Evolutionary conservation across 2,797 vertebrate species (phyloP).

Genomic region (Halcyon badia): DNA sequence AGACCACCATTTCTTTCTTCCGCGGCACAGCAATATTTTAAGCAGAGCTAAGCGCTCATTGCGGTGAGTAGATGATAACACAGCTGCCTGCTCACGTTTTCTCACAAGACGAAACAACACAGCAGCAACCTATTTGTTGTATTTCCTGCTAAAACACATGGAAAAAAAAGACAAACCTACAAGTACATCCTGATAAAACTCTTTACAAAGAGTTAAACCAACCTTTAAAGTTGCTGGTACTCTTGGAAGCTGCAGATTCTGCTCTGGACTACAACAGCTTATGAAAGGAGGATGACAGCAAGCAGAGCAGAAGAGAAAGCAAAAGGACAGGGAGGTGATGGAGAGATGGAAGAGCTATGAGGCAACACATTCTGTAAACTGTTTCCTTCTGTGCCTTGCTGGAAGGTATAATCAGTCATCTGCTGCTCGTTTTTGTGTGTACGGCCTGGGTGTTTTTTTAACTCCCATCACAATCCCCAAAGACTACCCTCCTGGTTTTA

Average conservation of each 20-base stretch:
- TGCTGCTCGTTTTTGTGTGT: constrained; percentile 41
- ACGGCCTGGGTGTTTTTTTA: constrained; percentile 36
- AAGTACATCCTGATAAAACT: too few species aligned
- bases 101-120: neutral
- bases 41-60: neutral
- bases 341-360: constrained; percentile 21
- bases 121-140: neutral
- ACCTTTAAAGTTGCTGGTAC: neutral
- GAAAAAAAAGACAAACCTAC: too few species aligned
- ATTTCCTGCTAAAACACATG: neutral
- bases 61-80: neutral
- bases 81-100: neutral
- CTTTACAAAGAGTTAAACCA: neutral
- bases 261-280: neutral
- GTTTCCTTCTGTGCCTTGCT: constrained; percentile 26
- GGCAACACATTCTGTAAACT: neutral
- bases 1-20: neutral
- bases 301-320: neutral
- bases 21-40: neutral
- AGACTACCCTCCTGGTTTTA: constrained; percentile 36
- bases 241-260: neutral
- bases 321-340: neutral
- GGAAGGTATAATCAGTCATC: constrained; percentile 68
- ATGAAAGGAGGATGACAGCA: neutral
- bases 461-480: constrained; percentile 28